phyloP scores from a whole-genome alignment of 2,797 vertebrate species.

The Notolabrus celidotus region DNA sequence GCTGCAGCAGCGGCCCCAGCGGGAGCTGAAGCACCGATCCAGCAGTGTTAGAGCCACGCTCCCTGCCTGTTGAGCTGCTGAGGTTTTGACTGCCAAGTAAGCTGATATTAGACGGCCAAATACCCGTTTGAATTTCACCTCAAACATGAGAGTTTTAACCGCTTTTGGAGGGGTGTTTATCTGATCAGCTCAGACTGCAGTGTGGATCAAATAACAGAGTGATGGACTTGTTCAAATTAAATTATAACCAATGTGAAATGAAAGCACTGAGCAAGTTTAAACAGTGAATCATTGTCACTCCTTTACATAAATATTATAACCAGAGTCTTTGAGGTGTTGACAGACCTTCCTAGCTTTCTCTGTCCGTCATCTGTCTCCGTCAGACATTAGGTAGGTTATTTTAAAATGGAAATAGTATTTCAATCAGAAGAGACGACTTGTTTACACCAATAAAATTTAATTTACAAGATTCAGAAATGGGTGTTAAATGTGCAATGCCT shows the following conservation, averaged over 20 bases:
- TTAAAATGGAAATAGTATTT: too few species aligned
- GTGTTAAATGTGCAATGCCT: too few species aligned
- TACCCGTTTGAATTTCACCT: conserved; percentile 24
- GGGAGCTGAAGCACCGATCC: conserved; percentile 48
- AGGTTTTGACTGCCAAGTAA: conserved; percentile 38
- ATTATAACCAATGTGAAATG: conserved; percentile 8
- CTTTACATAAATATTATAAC: conserved; percentile 2
- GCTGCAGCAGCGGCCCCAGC: conserved; percentile 30
- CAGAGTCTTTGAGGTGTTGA: conserved; percentile 1
- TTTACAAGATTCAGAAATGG: too few species aligned
- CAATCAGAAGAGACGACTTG: too few species aligned
- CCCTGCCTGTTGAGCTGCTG: conserved; percentile 41
- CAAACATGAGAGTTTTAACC: conserved; percentile 15
- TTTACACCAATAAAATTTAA: too few species aligned
- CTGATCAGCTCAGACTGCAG: conserved; percentile 2
- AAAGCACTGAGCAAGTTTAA: background rate
- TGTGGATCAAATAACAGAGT: conserved; percentile 12
- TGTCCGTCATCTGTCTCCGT: conserved; percentile 1
- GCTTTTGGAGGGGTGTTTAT: conserved; percentile 10
- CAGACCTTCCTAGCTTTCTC: background rate
- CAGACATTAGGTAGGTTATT: background rate
- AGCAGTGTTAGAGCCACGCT: conserved; percentile 30
- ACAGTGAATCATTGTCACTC: background rate
- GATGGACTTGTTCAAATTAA: conserved; percentile 1
- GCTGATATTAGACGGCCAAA: conserved; percentile 42